Conservation (phyloP, 1,140 invertebrate species). For the Aphidius gifuensis region DNA sequence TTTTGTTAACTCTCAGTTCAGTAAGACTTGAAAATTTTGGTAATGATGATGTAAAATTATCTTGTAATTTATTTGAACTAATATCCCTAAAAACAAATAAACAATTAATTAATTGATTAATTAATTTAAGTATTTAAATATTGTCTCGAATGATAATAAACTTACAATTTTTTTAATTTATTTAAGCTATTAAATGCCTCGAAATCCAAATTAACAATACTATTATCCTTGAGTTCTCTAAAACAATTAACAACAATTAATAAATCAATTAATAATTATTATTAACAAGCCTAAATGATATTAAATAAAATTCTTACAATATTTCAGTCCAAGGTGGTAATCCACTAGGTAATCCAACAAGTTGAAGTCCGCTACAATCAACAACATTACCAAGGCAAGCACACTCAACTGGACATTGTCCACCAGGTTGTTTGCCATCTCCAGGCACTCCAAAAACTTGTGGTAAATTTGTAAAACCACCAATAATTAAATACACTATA, state of each 20-base stretch:
- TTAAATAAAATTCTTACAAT: slow-evolving; percentile 37
- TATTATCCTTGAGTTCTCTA: slow-evolving; percentile 43
- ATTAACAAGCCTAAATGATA: slow-evolving; percentile 25
- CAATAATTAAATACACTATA: too few species aligned
- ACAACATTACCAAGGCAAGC: slow-evolving; percentile 47
- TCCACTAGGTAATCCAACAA: slow-evolving; percentile 46
- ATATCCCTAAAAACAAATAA: slow-evolving; percentile 41
- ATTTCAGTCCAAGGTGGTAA: slow-evolving; percentile 50
- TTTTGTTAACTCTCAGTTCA: slow-evolving; percentile 48
- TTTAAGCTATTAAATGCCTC: slow-evolving; percentile 39
- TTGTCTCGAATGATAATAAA: too few species aligned
- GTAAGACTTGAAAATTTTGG: slow-evolving; percentile 50
- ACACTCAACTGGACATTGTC: slow-evolving; percentile 49
- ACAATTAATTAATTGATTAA: background rate
- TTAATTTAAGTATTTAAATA: background rate
- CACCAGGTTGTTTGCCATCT: slow-evolving; percentile 8
- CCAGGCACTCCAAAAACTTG: too few species aligned
- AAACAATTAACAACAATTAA: slow-evolving; percentile 1
- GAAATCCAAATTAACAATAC: slow-evolving; percentile 42
- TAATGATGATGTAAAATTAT: slow-evolving; percentile 46
- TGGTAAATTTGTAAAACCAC: background rate
- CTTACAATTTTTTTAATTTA: slow-evolving; percentile 44
- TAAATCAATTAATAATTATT: slow-evolving; percentile 14
- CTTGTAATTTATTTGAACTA: slow-evolving; percentile 45
- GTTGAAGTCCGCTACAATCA: slow-evolving; percentile 42